These are phyloP conservation scores for Diarsia mendica DNA, from an alignment of 2,888 invertebrate species.

Conservation along the genomic window DNA sequence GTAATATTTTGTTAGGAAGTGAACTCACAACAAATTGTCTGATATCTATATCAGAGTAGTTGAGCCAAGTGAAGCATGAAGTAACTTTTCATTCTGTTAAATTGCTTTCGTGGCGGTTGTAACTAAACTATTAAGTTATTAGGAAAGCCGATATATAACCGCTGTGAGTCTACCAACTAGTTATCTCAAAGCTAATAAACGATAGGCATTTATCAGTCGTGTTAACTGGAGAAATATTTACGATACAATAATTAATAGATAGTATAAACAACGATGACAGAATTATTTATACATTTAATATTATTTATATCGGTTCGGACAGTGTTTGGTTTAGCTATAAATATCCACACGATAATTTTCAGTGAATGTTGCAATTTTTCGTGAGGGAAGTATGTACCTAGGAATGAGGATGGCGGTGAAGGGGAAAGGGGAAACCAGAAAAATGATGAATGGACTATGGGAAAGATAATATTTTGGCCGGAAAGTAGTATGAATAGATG, in stretches of 20 bases:
- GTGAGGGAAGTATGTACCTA: neutral
- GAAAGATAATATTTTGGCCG: neutral
- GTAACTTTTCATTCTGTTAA: constrained; percentile 60
- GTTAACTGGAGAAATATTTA: constrained; percentile 38
- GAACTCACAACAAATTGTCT: constrained; percentile 30
- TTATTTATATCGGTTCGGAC: constrained; percentile 25
- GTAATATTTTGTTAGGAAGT: constrained; percentile 4
- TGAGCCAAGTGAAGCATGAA: constrained; percentile 51
- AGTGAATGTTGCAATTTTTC: constrained; percentile 4
- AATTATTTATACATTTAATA: constrained; percentile 31
- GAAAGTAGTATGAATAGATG: neutral
- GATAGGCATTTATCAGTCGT: constrained; percentile 51
- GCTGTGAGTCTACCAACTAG: constrained; percentile 34
- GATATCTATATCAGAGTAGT: constrained; percentile 27
- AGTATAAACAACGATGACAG: constrained; percentile 32
- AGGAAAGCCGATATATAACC: constrained; percentile 51
- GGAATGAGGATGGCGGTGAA: neutral
- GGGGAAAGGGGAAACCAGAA: no score
- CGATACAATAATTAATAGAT: constrained; percentile 41
- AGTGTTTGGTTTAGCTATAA: constrained; percentile 12
- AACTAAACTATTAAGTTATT: constrained; percentile 60
- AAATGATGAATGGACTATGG: neutral
- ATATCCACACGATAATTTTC: constrained; percentile 5
- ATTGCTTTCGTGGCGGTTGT: constrained; percentile 49
- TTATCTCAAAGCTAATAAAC: constrained; percentile 50